phyloP scores from a whole-genome alignment of 2,113 vertebrate genomes.

The Opisthocomus hoazin region DNA sequence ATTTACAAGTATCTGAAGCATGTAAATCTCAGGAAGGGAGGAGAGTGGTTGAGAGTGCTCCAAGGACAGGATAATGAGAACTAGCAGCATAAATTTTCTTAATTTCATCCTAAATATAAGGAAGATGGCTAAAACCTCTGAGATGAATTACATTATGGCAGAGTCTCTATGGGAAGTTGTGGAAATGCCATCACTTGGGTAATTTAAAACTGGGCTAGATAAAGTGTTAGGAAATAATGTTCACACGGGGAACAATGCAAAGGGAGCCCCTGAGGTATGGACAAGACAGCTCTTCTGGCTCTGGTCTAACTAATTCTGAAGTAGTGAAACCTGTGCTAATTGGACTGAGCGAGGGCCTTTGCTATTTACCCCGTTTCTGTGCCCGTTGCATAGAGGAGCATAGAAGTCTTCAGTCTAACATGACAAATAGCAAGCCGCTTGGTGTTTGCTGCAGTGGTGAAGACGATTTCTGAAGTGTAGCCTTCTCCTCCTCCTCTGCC shows the following conservation, averaged over 20 bases:
- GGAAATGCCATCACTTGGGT: slow-evolving; percentile 11
- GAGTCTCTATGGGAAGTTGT: slow-evolving; percentile 14
- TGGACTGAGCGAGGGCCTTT: not conserved
- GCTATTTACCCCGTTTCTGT: not conserved
- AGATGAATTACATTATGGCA: slow-evolving; percentile 32
- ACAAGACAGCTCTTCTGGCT: not conserved
- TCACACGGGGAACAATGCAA: not conserved
- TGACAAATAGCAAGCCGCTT: not conserved
- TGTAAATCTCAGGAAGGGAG: slow-evolving; percentile 42
- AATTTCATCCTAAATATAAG: slow-evolving; percentile 51
- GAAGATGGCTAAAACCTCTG: not conserved
- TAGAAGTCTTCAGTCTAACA: not conserved
- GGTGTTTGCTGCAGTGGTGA: not conserved
- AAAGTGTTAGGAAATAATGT: slow-evolving; percentile 13
- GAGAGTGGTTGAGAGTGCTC: slow-evolving; percentile 21
- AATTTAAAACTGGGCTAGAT: slow-evolving; percentile 42
- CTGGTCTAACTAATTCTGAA: not conserved
- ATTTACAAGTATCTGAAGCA: slow-evolving; percentile 46
- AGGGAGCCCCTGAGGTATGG: not conserved
- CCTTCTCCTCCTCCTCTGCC: not conserved
- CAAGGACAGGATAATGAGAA: slow-evolving; percentile 48
- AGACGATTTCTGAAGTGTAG: not conserved
- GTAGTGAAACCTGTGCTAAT: not conserved
- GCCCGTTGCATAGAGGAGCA: not conserved
- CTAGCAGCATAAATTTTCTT: slow-evolving; percentile 50